A percentile compares a stretch with the other conserved stretches of the same genome.
These are phyloP conservation scores for Leistus spinibarbis DNA, from an alignment of 2,888 invertebrate genomes.

Conservation along the genomic window DNA sequence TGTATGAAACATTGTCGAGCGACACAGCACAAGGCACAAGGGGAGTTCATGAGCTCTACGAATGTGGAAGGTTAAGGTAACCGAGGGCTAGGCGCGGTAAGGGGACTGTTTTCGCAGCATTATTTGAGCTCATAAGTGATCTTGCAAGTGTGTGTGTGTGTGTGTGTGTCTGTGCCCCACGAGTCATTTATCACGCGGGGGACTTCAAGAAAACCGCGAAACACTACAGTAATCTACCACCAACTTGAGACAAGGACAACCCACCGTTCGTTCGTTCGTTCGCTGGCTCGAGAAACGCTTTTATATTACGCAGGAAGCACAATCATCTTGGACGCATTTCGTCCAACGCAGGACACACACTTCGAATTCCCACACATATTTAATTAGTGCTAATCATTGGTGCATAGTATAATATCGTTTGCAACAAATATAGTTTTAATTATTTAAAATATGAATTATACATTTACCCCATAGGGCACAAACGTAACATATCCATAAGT, in stretches of 20 bases:
- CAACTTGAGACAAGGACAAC: slow-evolving; percentile 15
- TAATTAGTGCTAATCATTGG: too few species aligned
- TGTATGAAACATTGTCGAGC: background rate
- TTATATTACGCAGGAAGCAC: slow-evolving; percentile 3
- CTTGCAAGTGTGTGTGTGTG: slow-evolving; percentile 1
- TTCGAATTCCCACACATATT: background rate
- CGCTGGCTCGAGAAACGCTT: background rate
- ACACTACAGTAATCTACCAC: slow-evolving; percentile 19
- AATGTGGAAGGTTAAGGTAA: background rate
- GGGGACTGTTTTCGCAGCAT: background rate
- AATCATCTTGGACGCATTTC: slow-evolving; percentile 2
- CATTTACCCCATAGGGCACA: too few species aligned
- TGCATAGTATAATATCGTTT: background rate
- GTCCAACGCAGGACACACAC: background rate
- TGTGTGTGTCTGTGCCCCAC: background rate
- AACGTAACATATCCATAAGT: too few species aligned
- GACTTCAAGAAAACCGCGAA: slow-evolving; percentile 23
- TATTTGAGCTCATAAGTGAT: slow-evolving; percentile 23
- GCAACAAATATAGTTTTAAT: too few species aligned
- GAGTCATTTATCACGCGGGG: slow-evolving; percentile 20
- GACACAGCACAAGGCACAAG: too few species aligned
- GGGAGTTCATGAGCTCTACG: background rate
- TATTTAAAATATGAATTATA: too few species aligned
- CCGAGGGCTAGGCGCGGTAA: background rate
- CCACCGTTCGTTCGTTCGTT: background rate